Conservation (phyloP, 2,888 invertebrate species). For the Alsophila aescularia region DNA sequence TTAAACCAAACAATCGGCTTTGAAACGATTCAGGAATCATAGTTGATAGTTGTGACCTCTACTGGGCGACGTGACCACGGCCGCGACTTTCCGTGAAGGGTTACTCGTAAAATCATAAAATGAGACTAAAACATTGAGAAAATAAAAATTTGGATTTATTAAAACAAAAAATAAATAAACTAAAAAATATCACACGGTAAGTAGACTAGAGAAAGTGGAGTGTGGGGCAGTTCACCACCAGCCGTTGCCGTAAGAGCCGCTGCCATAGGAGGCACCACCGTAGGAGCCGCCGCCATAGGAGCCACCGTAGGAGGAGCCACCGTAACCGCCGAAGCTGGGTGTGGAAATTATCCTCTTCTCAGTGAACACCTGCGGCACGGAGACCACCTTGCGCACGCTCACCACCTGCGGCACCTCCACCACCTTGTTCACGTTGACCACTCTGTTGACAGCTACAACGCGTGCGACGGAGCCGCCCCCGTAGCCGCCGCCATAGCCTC, state of each 20-base stretch:
- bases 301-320: constrained; percentile 10
- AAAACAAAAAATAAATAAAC: constrained; percentile 1
- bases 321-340: constrained; percentile 24
- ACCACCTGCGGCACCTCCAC: constrained; percentile 45
- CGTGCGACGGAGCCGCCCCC: constrained; percentile 28
- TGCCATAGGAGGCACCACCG: constrained; percentile 2
- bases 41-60: no score
- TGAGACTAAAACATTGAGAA: background rate
- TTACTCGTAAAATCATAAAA: background rate
- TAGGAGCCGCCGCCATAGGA: constrained; percentile 8
- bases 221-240: constrained; percentile 36
- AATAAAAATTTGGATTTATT: constrained; percentile 1
- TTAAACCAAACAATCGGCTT: no score
- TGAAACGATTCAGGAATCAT: no score
- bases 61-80: no score
- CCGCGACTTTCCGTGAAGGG: background rate
- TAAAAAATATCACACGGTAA: background rate
- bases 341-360: constrained; percentile 47
- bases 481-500: constrained; percentile 14
- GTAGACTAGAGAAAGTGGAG: constrained; percentile 4
- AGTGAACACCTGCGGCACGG: constrained; percentile 43
- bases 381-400: constrained; percentile 48
- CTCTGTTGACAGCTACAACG: constrained; percentile 48
- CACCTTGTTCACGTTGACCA: constrained; percentile 51
- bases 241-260: constrained; percentile 20